A percentile compares a stretch with the other conserved stretches of the same genome.
Evolutionary conservation across 2,888 invertebrate genomes (phyloP).

Genomic region (Crossocerus cetratus): DNA sequence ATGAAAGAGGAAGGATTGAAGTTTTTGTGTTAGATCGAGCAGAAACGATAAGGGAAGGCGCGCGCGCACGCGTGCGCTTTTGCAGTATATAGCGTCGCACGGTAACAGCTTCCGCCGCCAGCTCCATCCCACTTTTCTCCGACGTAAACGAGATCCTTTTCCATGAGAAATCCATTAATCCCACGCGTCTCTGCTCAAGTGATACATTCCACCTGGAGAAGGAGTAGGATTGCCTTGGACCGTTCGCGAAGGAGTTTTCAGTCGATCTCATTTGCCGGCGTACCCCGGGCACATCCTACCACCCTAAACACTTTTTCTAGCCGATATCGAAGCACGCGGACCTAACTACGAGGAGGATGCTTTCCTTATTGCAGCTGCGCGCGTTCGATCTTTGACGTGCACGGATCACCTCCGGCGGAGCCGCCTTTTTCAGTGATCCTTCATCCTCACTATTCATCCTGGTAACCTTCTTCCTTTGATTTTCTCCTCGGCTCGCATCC

Average conservation of each 20-base stretch:
- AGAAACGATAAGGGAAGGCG: no score
- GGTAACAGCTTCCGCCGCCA: constrained; percentile 19
- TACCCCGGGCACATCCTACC: constrained; percentile 54
- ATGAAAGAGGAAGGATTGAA: no score
- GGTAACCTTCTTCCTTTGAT: constrained; percentile 39
- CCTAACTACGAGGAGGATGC: constrained; percentile 33
- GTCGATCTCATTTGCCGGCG: constrained; percentile 61
- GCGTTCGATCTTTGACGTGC: not conserved
- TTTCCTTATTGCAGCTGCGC: constrained; percentile 36
- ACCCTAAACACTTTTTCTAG: constrained; percentile 59
- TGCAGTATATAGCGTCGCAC: no score
- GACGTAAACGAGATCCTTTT: constrained; percentile 61
- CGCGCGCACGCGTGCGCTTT: no score
- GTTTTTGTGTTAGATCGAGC: no score
- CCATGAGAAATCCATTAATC: constrained; percentile 59
- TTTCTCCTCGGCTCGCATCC: constrained; percentile 37
- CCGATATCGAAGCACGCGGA: constrained; percentile 42
- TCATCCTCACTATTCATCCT: constrained; percentile 15
- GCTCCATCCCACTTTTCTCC: constrained; percentile 39
- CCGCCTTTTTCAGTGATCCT: not conserved
- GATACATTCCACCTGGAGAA: constrained; percentile 46
- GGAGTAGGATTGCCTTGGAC: constrained; percentile 37
- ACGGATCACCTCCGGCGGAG: no score
- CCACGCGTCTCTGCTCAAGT: constrained; percentile 55
- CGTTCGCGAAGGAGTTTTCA: constrained; percentile 51